Base-by-base conservation (phyloP, 2,888 invertebrate species). In the Drosophila emarginata region DNA sequence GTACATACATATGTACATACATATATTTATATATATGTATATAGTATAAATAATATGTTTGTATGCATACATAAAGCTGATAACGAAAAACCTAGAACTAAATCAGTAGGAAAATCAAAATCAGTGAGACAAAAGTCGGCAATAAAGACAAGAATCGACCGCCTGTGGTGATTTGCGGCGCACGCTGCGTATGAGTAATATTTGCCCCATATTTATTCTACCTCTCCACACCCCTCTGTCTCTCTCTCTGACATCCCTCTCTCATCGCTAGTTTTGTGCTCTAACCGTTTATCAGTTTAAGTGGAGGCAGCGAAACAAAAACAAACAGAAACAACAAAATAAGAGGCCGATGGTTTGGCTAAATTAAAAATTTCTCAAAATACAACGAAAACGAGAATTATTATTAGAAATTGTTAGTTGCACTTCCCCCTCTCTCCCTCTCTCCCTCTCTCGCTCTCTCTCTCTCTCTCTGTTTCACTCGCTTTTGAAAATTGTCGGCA, bases 171-270 rank as follows among this genome's bases (percentile, higher is more conserved):
- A 51, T 53, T 37, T 51, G 18, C 57, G 62, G 61, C 66, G 21
- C 74, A 79, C 61, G 74, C 67, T 62, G 75, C 77, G 77, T 80
- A 79, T 84, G 79, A 75, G 76, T 74, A 74, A 80, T 82, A 53
- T 26, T 21, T 57, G 69, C 59, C 52, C 57, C 61, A 61, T 53
- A 61, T 61, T 56, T 5, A 14, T 51, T 5, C 51, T 50, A 26
- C 7, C 64, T 50, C 64, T 50, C 64, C 36, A 26, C 26, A 14
- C 32, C 32, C 32, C 9, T 9, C 32, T 9, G 2, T 2, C 18
- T n/a, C 11, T 12, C 28, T 1, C n/a, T 15, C 15, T 7, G 0
- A 1, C 26, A 15, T 40, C 36, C 12, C 58, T 37, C 1, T 4
- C 4, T 45, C 18, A 18, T 12, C 4, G 9, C 40, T 6, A 9